These are phyloP conservation scores for Acrobasis repandana DNA, from an alignment of 2,888 invertebrate species.

Conservation along the genomic window DNA sequence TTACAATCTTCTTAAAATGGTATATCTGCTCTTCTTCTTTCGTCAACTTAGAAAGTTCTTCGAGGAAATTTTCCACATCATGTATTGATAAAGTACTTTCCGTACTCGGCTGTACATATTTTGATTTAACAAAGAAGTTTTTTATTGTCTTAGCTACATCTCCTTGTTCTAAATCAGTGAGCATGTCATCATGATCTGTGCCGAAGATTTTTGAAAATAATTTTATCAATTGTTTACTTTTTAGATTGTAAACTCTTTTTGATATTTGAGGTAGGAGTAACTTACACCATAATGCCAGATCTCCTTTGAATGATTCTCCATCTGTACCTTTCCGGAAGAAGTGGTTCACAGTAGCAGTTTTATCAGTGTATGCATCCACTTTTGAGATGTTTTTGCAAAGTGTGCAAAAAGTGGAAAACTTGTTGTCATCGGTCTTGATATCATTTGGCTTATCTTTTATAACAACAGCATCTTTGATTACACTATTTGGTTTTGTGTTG, in stretches of 20 bases:
- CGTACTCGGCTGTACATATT: conserved; percentile 80
- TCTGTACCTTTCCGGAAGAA: conserved; percentile 85
- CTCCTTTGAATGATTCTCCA: conserved; percentile 87
- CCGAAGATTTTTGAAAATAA: conserved; percentile 91
- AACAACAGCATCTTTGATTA: conserved; percentile 29
- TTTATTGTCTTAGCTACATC: conserved; percentile 95
- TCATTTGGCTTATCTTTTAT: conserved; percentile 29
- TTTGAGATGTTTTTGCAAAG: conserved; percentile 90
- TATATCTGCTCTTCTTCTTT: conserved; percentile 94
- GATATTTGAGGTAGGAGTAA: conserved; percentile 91
- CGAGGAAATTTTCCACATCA: conserved; percentile 90
- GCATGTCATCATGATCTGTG: conserved; percentile 90
- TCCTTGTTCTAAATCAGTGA: conserved; percentile 93
- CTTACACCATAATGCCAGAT: conserved; percentile 91
- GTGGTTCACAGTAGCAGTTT: conserved; percentile 87
- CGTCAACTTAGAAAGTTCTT: conserved; percentile 88
- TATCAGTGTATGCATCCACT: conserved; percentile 90
- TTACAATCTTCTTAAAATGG: conserved; percentile 88
- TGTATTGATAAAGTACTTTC: conserved; percentile 88
- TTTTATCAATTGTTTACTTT: conserved; percentile 95
- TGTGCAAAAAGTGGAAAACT: conserved; percentile 89
- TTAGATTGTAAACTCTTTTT: conserved; percentile 94
- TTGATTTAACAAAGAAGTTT: conserved; percentile 88
- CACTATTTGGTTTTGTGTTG: conserved; percentile 29
- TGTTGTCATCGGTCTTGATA: conserved; percentile 83